These are phyloP conservation scores for Eueides isabella DNA, from an alignment of 1,140 invertebrate genomes.

Conservation along the genomic window DNA sequence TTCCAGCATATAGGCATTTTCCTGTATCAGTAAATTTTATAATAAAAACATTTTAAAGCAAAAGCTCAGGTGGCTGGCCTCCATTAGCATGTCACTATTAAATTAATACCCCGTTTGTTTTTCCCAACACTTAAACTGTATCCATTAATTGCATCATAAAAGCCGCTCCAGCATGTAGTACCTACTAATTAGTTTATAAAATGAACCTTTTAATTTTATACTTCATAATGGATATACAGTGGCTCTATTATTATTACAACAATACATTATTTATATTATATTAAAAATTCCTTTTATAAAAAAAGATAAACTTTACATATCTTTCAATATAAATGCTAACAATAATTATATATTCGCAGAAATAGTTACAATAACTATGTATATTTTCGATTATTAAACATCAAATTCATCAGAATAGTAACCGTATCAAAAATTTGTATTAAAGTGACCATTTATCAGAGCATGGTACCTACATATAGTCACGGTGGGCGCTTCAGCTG, in stretches of 20 bases:
- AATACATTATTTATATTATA: neutral
- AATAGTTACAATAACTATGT: too few relatives aligned
- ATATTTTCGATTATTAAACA: neutral
- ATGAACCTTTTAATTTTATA: conserved; percentile 38
- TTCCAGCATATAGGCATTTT: conserved; percentile 17
- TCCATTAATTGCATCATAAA: conserved; percentile 63
- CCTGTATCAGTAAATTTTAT: conserved; percentile 28
- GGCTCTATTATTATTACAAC: neutral
- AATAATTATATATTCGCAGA: neutral
- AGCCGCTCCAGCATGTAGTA: conserved; percentile 45
- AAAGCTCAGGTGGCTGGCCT: conserved; percentile 48
- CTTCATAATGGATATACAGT: conserved; percentile 10
- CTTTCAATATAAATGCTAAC: neutral
- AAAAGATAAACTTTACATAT: neutral
- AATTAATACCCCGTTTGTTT: conserved; percentile 67
- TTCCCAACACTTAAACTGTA: conserved; percentile 60
- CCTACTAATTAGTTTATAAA: conserved; percentile 60
- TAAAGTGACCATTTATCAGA: conserved; percentile 55
- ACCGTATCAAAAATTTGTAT: conserved; percentile 31
- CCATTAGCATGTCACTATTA: conserved; percentile 65
- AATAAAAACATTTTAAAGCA: conserved; percentile 44
- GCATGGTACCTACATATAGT: conserved; percentile 55
- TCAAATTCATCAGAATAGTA: neutral
- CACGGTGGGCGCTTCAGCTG: conserved; percentile 61
- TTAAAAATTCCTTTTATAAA: neutral